phyloP scores from a whole-genome alignment of 2,888 invertebrate species.

The Dinocampus coccinellae region DNA sequence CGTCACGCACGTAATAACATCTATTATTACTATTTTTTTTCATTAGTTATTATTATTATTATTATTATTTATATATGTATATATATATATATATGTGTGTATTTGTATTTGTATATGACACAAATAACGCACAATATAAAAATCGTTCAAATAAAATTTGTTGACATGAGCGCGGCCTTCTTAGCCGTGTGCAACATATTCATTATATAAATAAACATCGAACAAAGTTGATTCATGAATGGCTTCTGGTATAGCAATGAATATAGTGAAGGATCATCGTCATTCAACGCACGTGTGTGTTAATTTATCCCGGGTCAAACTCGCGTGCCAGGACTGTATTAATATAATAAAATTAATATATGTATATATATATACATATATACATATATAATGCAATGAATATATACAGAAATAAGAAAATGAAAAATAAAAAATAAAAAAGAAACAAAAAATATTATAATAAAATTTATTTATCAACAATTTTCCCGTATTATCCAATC shows the following conservation, averaged over 20 bases:
- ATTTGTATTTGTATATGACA: not conserved
- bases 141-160: slow-evolving; percentile 7
- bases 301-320: slow-evolving; percentile 19
- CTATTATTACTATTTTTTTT: too few relatives aligned
- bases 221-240: slow-evolving; percentile 59
- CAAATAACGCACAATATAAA: not conserved
- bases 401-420: too few relatives aligned
- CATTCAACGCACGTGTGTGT: slow-evolving; percentile 40
- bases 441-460: too few relatives aligned
- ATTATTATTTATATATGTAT: too few relatives aligned
- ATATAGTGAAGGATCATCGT: slow-evolving; percentile 18
- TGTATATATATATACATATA: too few relatives aligned
- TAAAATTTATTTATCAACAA: too few relatives aligned
- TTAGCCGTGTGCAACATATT: slow-evolving; percentile 40
- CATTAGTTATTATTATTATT: too few relatives aligned
- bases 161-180: slow-evolving; percentile 22
- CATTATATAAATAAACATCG: slow-evolving; percentile 56
- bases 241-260: slow-evolving; percentile 43
- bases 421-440: too few relatives aligned
- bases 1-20: not conserved
- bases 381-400: too few relatives aligned
- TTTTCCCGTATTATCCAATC: too few relatives aligned
- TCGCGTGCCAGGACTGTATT: slow-evolving; percentile 16
- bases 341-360: not conserved
- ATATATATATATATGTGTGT: not conserved